Evolutionary conservation across 1,140 invertebrate species (phyloP).

Genomic region (Drosophila obscura): DNA sequence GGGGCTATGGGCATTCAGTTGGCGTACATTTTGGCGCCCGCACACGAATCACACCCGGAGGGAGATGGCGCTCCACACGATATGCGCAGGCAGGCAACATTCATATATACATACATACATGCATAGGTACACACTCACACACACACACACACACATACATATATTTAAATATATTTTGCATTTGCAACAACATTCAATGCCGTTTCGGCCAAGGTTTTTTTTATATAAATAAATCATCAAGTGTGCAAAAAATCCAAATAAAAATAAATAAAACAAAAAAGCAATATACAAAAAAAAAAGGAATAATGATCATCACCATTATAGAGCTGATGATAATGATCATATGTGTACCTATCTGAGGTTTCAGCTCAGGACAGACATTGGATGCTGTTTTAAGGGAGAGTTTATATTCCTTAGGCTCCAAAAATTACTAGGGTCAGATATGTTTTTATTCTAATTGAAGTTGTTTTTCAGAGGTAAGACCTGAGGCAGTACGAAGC

Average conservation of each 20-base stretch:
- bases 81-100: slow-evolving; percentile 5
- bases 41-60: slow-evolving; percentile 38
- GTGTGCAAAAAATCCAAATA: background rate
- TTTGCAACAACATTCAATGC: slow-evolving; percentile 41
- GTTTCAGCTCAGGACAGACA: no score
- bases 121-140: slow-evolving; percentile 16
- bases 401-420: no score
- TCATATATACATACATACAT: background rate
- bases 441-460: no score
- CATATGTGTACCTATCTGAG: no score
- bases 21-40: slow-evolving; percentile 67
- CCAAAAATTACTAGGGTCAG: no score
- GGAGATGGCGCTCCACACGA: slow-evolving; percentile 10
- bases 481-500: no score
- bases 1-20: slow-evolving; percentile 44
- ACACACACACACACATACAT: slow-evolving; percentile 9
- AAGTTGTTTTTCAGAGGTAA: no score
- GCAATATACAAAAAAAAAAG: slow-evolving; percentile 29
- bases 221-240: slow-evolving; percentile 24
- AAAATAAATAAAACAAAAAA: slow-evolving; percentile 9
- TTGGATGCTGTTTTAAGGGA: no score
- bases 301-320: slow-evolving; percentile 27
- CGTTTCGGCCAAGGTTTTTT: slow-evolving; percentile 11
- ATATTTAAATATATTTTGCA: slow-evolving; percentile 5
- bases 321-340: no score